A percentile compares a stretch with the other conserved stretches of the same genome.
These are phyloP conservation scores for Rousettus madagascariensis DNA, from an alignment of 2,797 vertebrate genomes.

Conservation along the genomic window DNA sequence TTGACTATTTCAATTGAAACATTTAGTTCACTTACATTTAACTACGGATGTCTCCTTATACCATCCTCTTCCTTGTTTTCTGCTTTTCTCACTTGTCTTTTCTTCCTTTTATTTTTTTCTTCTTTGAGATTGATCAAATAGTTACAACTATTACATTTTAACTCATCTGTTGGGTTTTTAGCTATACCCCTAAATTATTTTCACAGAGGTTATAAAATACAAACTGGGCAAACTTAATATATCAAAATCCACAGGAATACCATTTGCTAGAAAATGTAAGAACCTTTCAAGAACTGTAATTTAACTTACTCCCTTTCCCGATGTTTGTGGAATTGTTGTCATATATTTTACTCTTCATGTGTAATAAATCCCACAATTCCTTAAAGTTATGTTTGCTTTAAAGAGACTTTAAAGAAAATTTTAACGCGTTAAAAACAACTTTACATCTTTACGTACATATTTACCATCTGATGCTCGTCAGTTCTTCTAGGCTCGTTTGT, in stretches of 20 bases:
- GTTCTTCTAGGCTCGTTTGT: not conserved
- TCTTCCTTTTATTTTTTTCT: not conserved
- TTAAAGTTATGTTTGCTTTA: not conserved
- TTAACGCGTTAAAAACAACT: not conserved
- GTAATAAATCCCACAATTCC: not conserved
- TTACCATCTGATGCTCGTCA: not conserved
- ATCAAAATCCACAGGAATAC: not conserved
- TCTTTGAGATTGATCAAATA: not conserved
- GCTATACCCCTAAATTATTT: not conserved
- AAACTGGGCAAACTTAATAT: not conserved
- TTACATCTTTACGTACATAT: not conserved
- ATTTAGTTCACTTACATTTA: not conserved
- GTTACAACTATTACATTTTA: not conserved
- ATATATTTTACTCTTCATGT: not conserved
- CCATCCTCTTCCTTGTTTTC: not conserved
- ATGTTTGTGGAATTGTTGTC: not conserved
- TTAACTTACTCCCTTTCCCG: not conserved
- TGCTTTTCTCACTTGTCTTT: not conserved
- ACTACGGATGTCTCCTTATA: not conserved
- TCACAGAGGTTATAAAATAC: not conserved
- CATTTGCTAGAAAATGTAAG: not conserved
- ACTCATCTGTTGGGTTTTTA: not conserved
- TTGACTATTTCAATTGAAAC: not conserved
- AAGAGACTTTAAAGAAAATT: not conserved
- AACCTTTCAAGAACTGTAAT: not conserved